These are phyloP conservation scores for Propithecus perrieri DNA, from an alignment of 2,797 vertebrate genomes.

Conservation along the genomic window DNA sequence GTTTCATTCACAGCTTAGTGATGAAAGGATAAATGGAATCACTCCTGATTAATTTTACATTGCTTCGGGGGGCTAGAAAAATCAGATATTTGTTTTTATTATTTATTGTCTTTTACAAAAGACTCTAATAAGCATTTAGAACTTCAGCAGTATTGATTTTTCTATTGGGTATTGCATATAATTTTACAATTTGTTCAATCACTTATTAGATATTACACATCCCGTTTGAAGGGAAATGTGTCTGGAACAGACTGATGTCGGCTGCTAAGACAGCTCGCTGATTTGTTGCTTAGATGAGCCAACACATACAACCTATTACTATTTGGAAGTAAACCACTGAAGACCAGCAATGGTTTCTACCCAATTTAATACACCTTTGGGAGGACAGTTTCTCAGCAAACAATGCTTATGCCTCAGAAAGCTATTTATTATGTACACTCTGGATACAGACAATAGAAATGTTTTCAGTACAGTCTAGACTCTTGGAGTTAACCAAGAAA, in stretches of 20 bases:
- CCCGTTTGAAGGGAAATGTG: constrained; percentile 67
- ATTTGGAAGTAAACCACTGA: constrained; percentile 63
- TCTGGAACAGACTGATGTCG: constrained; percentile 20
- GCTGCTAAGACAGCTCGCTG: not conserved
- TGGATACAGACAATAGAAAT: constrained; percentile 30
- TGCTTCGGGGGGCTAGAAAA: constrained; percentile 57
- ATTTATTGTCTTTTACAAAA: constrained; percentile 49
- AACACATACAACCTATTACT: constrained; percentile 1
- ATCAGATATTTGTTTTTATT: constrained; percentile 62
- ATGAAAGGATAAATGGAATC: constrained; percentile 69
- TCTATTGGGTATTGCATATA: constrained; percentile 67
- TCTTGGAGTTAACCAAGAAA: constrained; percentile 23
- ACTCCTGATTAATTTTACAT: constrained; percentile 73
- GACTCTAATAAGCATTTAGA: constrained; percentile 78
- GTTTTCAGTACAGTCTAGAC: not conserved
- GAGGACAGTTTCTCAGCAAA: not conserved
- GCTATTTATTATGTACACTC: constrained; percentile 26
- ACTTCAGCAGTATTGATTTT: constrained; percentile 75
- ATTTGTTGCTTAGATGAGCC: constrained; percentile 37
- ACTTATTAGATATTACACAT: not conserved
- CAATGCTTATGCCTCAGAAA: not conserved
- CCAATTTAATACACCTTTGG: not conserved
- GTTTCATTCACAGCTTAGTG: constrained; percentile 64
- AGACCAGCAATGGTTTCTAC: not conserved
- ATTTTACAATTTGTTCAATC: constrained; percentile 79